Evolutionary conservation across 2,797 vertebrate species (phyloP).

Genomic region (Podarcis lilfordi): DNA sequence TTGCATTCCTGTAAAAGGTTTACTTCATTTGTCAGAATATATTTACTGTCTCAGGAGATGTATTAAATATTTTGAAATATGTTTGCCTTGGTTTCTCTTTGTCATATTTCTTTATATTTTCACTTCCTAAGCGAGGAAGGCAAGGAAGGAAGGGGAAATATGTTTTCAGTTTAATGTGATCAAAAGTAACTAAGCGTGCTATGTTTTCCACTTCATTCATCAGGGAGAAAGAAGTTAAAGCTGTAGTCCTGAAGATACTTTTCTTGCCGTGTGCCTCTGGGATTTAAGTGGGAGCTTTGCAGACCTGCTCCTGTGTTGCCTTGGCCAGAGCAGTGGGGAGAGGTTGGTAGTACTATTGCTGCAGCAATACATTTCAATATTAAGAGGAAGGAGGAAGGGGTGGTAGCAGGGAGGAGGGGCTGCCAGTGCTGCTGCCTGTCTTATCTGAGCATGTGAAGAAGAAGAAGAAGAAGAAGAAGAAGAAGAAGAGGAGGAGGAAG

Average conservation of each 20-base stretch:
- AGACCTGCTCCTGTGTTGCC: background rate
- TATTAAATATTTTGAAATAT: conserved; percentile 5
- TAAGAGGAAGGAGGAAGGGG: too few relatives aligned
- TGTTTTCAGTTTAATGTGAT: background rate
- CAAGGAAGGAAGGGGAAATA: background rate
- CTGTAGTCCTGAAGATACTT: background rate
- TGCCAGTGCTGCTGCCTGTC: too few relatives aligned
- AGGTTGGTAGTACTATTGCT: too few relatives aligned
- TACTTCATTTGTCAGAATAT: conserved; percentile 9
- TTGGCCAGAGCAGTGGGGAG: too few relatives aligned
- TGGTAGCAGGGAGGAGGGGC: too few relatives aligned
- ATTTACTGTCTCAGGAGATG: background rate
- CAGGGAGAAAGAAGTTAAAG: background rate
- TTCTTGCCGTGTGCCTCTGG: background rate
- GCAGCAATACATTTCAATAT: too few relatives aligned
- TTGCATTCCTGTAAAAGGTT: background rate
- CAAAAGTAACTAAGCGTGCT: background rate
- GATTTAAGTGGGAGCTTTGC: background rate
- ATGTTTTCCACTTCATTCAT: background rate
- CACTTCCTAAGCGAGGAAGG: background rate
- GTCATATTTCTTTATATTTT: background rate
- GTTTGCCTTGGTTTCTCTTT: background rate
- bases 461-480: too few relatives aligned
- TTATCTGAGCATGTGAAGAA: too few relatives aligned
- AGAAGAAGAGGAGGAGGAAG: too few relatives aligned